Percentiles rank a stretch among this genome's conserved stretches.
Conservation (phyloP, 2,888 invertebrate genomes). For the Dromius quadrimaculatus region DNA sequence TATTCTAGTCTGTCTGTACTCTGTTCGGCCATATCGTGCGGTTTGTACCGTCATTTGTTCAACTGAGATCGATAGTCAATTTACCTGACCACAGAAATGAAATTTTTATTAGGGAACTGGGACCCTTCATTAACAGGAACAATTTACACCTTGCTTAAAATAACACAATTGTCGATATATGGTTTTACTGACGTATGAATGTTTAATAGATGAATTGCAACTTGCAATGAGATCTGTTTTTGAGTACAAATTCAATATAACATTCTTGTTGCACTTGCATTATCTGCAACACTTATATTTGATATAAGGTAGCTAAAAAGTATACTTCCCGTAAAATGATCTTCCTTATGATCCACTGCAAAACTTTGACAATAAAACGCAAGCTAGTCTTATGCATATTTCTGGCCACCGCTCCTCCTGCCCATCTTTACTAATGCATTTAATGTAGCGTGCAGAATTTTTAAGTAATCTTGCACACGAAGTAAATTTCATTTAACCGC, state of each 20-base stretch:
- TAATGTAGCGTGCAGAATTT: constrained; percentile 1
- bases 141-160: background rate
- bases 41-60: constrained; percentile 21
- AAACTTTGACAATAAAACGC: background rate
- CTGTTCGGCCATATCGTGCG: background rate
- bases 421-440: background rate
- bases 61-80: constrained; percentile 17
- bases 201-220: no score
- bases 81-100: constrained; percentile 14
- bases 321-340: no score
- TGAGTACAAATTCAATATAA: no score
- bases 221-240: no score
- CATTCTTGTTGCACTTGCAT: no score
- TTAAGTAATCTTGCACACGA: constrained; percentile 1
- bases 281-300: no score
- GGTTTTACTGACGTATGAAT: no score
- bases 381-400: no score
- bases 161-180: no score
- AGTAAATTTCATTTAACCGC: constrained; percentile 1
- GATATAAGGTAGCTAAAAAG: no score
- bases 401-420: background rate
- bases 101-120: background rate
- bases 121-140: background rate
- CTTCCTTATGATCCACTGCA: no score
- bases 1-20: no score